Conservation (phyloP, 2,888 invertebrate species). For the Acrocyrtus sp. region DNA sequence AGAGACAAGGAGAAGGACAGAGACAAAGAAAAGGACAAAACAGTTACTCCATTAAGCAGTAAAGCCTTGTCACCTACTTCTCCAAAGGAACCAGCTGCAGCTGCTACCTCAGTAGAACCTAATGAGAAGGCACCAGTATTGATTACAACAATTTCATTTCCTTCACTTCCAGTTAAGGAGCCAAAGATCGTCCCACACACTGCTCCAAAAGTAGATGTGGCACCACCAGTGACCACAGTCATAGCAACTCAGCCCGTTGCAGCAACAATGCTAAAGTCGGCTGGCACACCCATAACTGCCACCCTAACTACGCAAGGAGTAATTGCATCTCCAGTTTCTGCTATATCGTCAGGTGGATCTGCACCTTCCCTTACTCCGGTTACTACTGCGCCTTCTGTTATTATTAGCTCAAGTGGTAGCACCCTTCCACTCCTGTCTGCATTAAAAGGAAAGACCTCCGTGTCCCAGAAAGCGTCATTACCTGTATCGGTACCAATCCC, state of each 20-base stretch:
- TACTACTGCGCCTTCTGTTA: neutral
- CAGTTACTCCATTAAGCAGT: too few species aligned
- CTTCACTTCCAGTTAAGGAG: neutral
- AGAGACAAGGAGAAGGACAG: neutral
- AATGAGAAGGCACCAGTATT: neutral
- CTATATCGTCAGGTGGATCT: neutral
- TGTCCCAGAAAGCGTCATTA: neutral
- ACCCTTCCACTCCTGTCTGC: too few species aligned
- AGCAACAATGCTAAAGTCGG: neutral
- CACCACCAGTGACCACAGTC: neutral
- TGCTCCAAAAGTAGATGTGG: neutral
- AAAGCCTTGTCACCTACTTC: neutral
- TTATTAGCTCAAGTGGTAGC: too few species aligned
- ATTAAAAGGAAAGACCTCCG: slow-evolving; percentile 1
- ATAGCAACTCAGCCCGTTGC: neutral
- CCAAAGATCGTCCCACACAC: neutral
- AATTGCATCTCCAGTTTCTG: neutral
- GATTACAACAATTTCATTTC: neutral
- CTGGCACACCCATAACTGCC: neutral
- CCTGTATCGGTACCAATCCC: neutral
- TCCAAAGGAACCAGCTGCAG: neutral
- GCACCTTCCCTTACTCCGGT: slow-evolving; percentile 9
- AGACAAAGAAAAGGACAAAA: neutral
- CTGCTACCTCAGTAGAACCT: neutral
- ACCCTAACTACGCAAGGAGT: neutral